Conservation (phyloP, 2,797 vertebrate genomes). For the Mycteria americana region DNA sequence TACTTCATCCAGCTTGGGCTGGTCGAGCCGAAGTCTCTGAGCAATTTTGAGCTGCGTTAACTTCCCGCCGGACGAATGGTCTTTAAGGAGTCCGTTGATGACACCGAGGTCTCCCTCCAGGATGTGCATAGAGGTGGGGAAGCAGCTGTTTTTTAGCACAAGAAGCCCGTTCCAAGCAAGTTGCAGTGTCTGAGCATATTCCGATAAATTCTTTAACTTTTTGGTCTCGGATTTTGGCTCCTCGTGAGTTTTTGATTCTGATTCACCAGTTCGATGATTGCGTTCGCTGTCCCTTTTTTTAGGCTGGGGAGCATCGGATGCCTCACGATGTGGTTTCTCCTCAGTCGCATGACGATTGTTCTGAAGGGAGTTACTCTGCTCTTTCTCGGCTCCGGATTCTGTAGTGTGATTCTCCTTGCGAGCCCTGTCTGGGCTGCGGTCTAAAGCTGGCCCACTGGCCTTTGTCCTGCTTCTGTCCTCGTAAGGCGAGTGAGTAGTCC, state of each 20-base stretch:
- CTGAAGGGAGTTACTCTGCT: constrained; percentile 76
- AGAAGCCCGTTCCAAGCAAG: constrained; percentile 93
- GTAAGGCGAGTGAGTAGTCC: constrained; percentile 71
- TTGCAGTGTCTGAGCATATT: constrained; percentile 87
- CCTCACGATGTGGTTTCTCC: constrained; percentile 72
- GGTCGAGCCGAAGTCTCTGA: constrained; percentile 95
- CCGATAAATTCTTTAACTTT: constrained; percentile 82
- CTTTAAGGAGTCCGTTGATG: constrained; percentile 85
- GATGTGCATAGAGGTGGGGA: constrained; percentile 93
- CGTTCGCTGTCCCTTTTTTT: constrained; percentile 78
- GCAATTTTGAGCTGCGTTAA: constrained; percentile 94
- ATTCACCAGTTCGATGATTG: constrained; percentile 81
- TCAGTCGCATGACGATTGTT: constrained; percentile 82
- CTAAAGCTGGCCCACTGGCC: constrained; percentile 77
- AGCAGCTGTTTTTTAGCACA: constrained; percentile 97
- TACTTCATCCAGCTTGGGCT: constrained; percentile 95
- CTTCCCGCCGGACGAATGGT: constrained; percentile 80
- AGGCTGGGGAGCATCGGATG: constrained; percentile 74
- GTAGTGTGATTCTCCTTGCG: constrained; percentile 86
- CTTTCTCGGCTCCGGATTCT: constrained; percentile 84
- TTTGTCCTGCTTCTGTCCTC: constrained; percentile 85
- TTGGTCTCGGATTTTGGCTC: constrained; percentile 76
- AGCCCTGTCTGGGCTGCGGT: constrained; percentile 86
- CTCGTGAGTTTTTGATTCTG: constrained; percentile 73
- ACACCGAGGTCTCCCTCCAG: constrained; percentile 91